A percentile compares a stretch with the other conserved stretches of the same genome.
Evolutionary conservation across 2,797 vertebrate genomes (phyloP).

Genomic region (Hypotaenidia philippensis): DNA sequence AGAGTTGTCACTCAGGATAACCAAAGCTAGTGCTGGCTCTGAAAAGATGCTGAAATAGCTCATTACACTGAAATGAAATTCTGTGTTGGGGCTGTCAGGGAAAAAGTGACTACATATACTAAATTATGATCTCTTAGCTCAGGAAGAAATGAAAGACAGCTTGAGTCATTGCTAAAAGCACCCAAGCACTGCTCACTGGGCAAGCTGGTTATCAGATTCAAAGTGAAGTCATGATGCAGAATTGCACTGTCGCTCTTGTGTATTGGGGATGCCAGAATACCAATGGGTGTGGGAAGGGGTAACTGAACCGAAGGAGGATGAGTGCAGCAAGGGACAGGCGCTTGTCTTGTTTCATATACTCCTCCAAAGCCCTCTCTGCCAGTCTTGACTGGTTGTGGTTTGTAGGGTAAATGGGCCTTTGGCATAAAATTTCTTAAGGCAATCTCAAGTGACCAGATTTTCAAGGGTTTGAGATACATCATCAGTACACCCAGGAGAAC

Average conservation of each 20-base stretch:
- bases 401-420: neutral
- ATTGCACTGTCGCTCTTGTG: neutral
- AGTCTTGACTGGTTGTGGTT: neutral
- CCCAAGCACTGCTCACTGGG: neutral
- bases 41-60: neutral
- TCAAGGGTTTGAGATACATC: neutral
- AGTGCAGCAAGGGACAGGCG: neutral
- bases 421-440: neutral
- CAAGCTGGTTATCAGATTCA: neutral
- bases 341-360: neutral
- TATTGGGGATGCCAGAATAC: neutral
- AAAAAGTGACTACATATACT: neutral
- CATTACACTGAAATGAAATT: neutral
- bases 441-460: neutral
- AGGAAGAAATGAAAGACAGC: neutral
- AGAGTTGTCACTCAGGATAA: neutral
- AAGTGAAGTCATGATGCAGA: neutral
- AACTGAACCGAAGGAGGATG: neutral
- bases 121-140: neutral
- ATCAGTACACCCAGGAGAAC: neutral
- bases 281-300: accelerated
- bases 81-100: neutral
- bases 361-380: accelerated
- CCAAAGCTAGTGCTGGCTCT: neutral
- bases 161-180: conserved; percentile 18